Evolutionary conservation across 2,113 vertebrate species (phyloP).

Genomic region (Sciurus niger): DNA sequence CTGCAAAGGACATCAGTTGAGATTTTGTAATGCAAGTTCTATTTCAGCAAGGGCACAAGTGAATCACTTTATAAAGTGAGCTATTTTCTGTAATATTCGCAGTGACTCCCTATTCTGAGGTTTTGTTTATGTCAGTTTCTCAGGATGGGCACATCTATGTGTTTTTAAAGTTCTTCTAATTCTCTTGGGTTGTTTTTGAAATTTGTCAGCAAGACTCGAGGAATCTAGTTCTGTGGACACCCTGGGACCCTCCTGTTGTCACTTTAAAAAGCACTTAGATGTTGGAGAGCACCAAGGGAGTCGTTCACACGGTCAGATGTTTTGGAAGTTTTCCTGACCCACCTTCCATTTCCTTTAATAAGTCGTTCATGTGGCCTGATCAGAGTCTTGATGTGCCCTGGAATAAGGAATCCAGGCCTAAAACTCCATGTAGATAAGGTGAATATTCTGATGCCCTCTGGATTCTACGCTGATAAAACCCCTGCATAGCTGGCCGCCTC

Average conservation of each 20-base stretch:
- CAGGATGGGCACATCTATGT: background rate
- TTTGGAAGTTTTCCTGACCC: background rate
- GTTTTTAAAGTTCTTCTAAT: no score
- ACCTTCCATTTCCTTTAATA: background rate
- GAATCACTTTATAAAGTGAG: constrained; percentile 22
- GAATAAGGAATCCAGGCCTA: constrained; percentile 2
- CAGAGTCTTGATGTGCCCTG: background rate
- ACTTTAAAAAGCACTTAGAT: constrained; percentile 28
- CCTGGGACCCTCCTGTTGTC: background rate
- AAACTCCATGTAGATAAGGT: background rate
- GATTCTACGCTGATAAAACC: constrained; percentile 1
- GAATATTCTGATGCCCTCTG: background rate
- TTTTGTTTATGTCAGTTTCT: constrained; percentile 34
- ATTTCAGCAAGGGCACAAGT: background rate
- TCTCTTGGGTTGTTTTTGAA: no score
- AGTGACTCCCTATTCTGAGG: background rate
- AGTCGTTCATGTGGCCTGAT: background rate
- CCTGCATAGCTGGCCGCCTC: background rate
- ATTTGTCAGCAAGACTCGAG: no score
- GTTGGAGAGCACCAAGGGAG: background rate
- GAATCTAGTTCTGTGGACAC: no score
- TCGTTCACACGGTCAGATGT: background rate
- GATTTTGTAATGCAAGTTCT: constrained; percentile 38
- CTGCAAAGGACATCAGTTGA: constrained; percentile 23
- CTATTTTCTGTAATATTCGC: background rate